These are phyloP conservation scores for Ornithoptera alexandrae DNA, from an alignment of 2,888 invertebrate species.

Conservation along the genomic window DNA sequence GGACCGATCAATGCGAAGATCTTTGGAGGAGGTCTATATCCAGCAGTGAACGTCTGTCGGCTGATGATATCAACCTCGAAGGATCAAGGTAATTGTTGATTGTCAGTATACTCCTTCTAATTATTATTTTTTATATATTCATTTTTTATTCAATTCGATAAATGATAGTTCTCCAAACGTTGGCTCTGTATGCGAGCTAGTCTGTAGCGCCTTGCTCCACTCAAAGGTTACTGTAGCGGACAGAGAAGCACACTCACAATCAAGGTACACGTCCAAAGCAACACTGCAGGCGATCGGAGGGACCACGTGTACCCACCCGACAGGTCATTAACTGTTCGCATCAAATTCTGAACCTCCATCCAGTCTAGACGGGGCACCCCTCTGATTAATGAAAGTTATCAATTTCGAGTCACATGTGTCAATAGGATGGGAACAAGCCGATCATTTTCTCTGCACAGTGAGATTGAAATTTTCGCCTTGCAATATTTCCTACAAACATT, in stretches of 20 bases:
- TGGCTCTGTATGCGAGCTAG: constrained; percentile 8
- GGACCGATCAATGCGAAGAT: too few species aligned
- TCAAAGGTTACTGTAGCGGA: constrained; percentile 24
- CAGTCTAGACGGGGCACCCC: constrained; percentile 20
- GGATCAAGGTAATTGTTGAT: too few species aligned
- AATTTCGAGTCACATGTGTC: constrained; percentile 3
- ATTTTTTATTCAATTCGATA: too few species aligned
- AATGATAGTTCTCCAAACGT: not conserved
- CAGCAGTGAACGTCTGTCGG: too few species aligned
- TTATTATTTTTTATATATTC: too few species aligned
- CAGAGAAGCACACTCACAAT: constrained; percentile 28
- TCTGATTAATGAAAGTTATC: constrained; percentile 13
- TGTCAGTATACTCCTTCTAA: too few species aligned
- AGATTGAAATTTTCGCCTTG: too few species aligned
- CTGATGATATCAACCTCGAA: too few species aligned
- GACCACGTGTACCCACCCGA: constrained; percentile 11
- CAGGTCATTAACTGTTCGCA: constrained; percentile 26
- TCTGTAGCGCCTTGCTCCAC: constrained; percentile 11
- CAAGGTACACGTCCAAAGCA: constrained; percentile 22
- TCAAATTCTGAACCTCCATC: constrained; percentile 25
- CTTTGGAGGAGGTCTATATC: too few species aligned
- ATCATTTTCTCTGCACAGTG: not conserved
- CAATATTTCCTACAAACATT: too few species aligned
- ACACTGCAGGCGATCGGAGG: constrained; percentile 13
- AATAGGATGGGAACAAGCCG: not conserved